Evolutionary conservation across 2,888 invertebrate genomes (phyloP), one percentile per base, ranked within the genome.

Genomic region (Phragmatobia fuliginosa): DNA sequence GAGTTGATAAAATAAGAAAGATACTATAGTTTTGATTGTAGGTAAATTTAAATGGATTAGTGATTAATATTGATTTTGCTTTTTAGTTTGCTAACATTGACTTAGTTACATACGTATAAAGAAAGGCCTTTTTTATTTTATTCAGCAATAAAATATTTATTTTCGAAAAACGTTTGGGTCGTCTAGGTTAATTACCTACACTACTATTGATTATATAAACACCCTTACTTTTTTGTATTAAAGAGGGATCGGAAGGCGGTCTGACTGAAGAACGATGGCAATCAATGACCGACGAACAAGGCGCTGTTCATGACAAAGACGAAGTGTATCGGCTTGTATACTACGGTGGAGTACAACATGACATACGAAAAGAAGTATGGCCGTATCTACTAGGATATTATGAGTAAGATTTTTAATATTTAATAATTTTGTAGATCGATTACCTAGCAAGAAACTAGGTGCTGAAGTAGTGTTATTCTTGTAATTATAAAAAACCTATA

Each of bases 361-460:
- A 97, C n/a, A 95, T 98, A 32, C 92, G 98, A 25, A 96, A 96
- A 82, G 96, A 97, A 93, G 97, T 98, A 7, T 99, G 98, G 98
- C 98, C 98, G 0, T 98, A 98, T 87, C 94, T 99, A 18, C 93
- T 99, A 38, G 98, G 98, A 0, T 98, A 98, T 91, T 98, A 98
- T 85, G 96, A 96, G 93, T 96, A 79, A 91, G 92, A 45, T 66
- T 60, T 41, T 28, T 14, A 28, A 11, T 52, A 49, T 10, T n/a
- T 21, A 49, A n/a, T n/a, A 49, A 21, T 10, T 49, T 1, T 49
- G n/a, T 49, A 1, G n/a, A 21, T n/a, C 21, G 2, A 11, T 52
- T 5, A n/a, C 10, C 2, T 7, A 25, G 25, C 18, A 18, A 5
- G n/a, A 49, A n/a, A 52, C 4, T 25, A 25, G 25, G n/a, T 52